Evolutionary conservation across 2,797 vertebrate genomes (phyloP).

Genomic region (Sciaenops ocellatus): DNA sequence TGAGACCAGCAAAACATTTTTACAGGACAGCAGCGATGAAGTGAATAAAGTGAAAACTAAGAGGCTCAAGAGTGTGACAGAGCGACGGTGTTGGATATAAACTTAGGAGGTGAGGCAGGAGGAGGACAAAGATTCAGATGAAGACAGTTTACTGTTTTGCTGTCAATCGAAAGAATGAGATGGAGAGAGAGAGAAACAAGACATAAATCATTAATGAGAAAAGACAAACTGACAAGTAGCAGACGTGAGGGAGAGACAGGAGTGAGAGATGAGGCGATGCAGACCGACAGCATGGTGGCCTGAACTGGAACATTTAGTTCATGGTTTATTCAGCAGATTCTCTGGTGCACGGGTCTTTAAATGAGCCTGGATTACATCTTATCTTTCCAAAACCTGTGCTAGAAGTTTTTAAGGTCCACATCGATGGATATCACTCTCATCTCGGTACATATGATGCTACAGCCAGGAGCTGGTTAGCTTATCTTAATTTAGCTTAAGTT

Average conservation of each 20-base stretch:
- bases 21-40: too few species aligned
- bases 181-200: slow-evolving; percentile 17
- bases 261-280: slow-evolving; percentile 20
- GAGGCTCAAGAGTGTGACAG: too few species aligned
- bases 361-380: slow-evolving; percentile 8
- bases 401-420: not conserved
- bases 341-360: not conserved
- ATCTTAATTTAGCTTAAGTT: not conserved
- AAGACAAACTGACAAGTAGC: slow-evolving; percentile 27
- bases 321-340: slow-evolving; percentile 63
- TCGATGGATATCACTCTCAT: too few species aligned
- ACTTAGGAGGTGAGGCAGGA: slow-evolving; percentile 3
- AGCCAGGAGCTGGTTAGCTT: not conserved
- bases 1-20: too few species aligned
- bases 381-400: not conserved
- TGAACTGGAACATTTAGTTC: slow-evolving; percentile 31
- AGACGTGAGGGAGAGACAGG: slow-evolving; percentile 5
- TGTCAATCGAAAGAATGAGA: slow-evolving; percentile 4
- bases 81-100: not conserved
- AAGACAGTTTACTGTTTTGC: not conserved
- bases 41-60: too few species aligned
- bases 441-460: too few species aligned
- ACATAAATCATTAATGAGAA: slow-evolving; percentile 4
- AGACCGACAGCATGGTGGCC: slow-evolving; percentile 31
- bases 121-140: not conserved